A percentile compares a stretch with the other conserved stretches of the same genome.
Evolutionary conservation across 2,113 vertebrate species (phyloP).

Genomic region (Albula goreensis): DNA sequence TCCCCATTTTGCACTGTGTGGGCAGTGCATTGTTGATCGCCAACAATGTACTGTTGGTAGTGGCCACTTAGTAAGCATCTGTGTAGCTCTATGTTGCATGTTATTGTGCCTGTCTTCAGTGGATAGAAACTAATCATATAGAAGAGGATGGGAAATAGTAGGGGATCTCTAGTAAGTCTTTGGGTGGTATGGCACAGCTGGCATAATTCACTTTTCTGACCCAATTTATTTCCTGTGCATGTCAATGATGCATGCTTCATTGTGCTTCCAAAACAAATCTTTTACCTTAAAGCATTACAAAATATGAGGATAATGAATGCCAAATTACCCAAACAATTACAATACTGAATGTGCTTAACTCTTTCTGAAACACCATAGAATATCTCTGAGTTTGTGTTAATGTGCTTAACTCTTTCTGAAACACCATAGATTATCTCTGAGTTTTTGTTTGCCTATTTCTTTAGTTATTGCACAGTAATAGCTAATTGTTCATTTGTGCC

Average conservation of each 20-base stretch:
- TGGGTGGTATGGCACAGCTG: conserved; percentile 44
- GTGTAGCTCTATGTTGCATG: conserved; percentile 68
- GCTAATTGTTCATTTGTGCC: too few relatives aligned
- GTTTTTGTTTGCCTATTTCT: too few relatives aligned
- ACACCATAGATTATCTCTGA: too few relatives aligned
- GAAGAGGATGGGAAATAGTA: conserved; percentile 35
- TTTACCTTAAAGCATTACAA: background rate
- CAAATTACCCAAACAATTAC: conserved; percentile 51
- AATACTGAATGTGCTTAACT: conserved; percentile 17
- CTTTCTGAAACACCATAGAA: conserved; percentile 24
- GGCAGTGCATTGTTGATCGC: conserved; percentile 90
- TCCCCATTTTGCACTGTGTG: conserved; percentile 77
- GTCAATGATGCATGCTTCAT: background rate
- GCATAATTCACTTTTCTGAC: conserved; percentile 6
- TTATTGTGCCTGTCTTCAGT: conserved; percentile 25
- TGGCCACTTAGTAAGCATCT: conserved; percentile 61
- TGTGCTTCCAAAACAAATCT: background rate
- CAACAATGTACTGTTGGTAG: conserved; percentile 94
- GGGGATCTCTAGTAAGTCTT: conserved; percentile 38
- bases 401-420: background rate
- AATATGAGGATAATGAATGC: conserved; percentile 18
- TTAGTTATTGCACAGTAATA: too few relatives aligned
- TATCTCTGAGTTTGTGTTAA: conserved; percentile 7
- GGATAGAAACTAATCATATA: conserved; percentile 43
- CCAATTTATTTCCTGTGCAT: background rate